phyloP scores from a whole-genome alignment of 1,140 invertebrate species.

The Parasteatoda tepidariorum region DNA sequence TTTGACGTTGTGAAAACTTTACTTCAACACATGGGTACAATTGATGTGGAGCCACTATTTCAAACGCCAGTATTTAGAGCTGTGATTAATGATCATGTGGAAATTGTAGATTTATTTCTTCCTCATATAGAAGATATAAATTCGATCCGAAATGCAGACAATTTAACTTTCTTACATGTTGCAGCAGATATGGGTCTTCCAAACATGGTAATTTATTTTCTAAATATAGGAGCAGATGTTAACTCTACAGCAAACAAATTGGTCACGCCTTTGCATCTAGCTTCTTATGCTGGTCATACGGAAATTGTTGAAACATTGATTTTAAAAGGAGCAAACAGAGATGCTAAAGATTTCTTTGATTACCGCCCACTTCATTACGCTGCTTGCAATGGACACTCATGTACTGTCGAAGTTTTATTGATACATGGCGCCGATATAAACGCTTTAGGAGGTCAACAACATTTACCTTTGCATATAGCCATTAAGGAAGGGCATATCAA shows the following conservation, averaged over 20 bases:
- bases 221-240: conserved; percentile 20
- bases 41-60: background rate
- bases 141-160: background rate
- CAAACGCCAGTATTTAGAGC: conserved; percentile 22
- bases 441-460: background rate
- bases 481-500: background rate
- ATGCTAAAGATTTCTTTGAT: background rate
- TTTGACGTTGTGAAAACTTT: background rate
- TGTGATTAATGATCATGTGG: background rate
- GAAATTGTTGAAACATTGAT: conserved; percentile 15
- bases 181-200: conserved; percentile 10
- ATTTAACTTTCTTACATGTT: conserved; percentile 17
- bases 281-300: background rate
- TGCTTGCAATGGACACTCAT: background rate
- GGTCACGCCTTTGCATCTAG: background rate
- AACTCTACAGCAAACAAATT: background rate
- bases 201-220: conserved; percentile 7
- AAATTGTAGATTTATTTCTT: conserved; percentile 12
- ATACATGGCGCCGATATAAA: conserved; percentile 72
- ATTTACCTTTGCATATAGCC: conserved; percentile 3
- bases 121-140: background rate
- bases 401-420: conserved; percentile 8
- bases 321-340: background rate
- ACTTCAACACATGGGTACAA: background rate
- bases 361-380: conserved; percentile 14